Evolutionary conservation across 2,113 vertebrate species (phyloP), one percentile per base, ranked within the genome.

Genomic region (Martes martes): DNA sequence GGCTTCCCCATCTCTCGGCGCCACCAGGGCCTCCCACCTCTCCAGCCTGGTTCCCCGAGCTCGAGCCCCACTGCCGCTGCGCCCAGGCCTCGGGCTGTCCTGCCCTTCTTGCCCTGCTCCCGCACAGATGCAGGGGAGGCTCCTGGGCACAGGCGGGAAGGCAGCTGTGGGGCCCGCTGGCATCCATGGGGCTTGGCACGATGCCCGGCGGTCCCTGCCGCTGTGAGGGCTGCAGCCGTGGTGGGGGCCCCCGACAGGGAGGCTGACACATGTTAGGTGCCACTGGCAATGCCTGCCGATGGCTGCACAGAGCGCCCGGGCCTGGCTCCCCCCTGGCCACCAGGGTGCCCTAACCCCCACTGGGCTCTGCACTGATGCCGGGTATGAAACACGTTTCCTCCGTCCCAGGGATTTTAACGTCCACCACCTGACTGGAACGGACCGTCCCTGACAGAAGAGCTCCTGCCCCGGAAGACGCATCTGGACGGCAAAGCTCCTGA

Each of bases 211-310:
- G 36, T 13, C 39, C 71, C 36, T 3, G 23, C 39, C 2, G 24
- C 39, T 15, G 13, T 15, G 13, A 14, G 7, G 39, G 73, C 73
- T 28, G 39, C 13, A 26, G 39, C 39, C 1, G 4, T 61, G 10
- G 59, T 10, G 23, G 24, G 39, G 39, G 39, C 11, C 39, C 14
- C 63, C 0, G 39, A 76, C 3, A 6, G 14, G 1, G 42, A 78
- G 74, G 26, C 42, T 4, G 26, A 45, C 45, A 8, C 42, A 9
- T 2, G 42, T 13, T 45, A 14, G 24, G 42, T 16, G 42, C 24
- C n/a, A 24, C 11, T 11, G 23, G 36, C 21, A 6, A 14, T 1
- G 6, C 23, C 73, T 74, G 73, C 73, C 5, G 0, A 23, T 3
- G 36, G 69, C 21, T 28, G 13, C 42, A 14, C 13, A 7, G 13